Conservation (phyloP, 2,113 vertebrate species). For the Tamias sibiricus region DNA sequence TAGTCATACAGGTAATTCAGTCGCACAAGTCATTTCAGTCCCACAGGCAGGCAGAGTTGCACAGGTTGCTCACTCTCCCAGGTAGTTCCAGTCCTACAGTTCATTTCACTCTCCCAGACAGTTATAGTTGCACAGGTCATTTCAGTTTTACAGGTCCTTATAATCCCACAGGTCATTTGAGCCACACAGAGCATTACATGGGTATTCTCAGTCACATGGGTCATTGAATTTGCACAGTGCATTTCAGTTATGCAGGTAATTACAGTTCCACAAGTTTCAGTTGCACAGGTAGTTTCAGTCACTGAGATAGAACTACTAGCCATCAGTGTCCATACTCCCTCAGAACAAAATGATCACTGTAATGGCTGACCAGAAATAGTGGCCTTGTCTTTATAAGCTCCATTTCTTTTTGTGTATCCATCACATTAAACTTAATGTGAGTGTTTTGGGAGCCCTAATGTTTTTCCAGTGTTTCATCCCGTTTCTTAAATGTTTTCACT, state of each 20-base stretch:
- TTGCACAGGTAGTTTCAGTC: background rate
- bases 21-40: background rate
- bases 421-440: background rate
- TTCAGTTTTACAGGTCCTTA: too few species aligned
- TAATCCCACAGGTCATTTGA: background rate
- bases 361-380: background rate
- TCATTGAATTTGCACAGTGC: too few species aligned
- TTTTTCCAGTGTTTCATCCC: slow-evolving; percentile 42
- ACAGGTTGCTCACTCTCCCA: background rate
- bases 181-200: accelerated
- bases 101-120: background rate
- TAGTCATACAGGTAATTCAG: background rate
- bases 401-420: background rate
- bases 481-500: slow-evolving; percentile 58
- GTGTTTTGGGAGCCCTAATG: background rate
- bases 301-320: background rate
- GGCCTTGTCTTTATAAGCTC: background rate
- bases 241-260: background rate
- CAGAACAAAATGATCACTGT: background rate
- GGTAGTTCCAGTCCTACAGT: background rate
- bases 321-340: accelerated
- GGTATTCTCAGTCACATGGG: background rate
- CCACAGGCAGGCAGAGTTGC: background rate
- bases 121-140: background rate
- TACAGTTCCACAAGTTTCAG: background rate